Percentiles rank a stretch among this genome's conserved stretches.
phyloP scores from a whole-genome alignment of 2,888 invertebrate genomes.

The Temnothorax unifasciatus region DNA sequence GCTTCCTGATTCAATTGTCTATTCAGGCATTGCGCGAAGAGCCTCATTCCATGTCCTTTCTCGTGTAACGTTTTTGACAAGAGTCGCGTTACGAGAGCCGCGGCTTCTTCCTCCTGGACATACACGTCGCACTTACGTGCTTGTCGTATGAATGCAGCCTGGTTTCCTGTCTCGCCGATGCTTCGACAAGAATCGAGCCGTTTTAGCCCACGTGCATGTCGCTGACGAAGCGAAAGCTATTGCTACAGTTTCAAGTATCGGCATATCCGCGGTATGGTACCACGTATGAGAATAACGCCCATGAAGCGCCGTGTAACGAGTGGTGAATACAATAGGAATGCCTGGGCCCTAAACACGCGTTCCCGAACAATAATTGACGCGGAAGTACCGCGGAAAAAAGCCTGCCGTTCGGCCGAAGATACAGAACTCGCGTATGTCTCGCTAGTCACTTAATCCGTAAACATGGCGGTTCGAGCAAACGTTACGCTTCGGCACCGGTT shows the following conservation, averaged over 20 bases:
- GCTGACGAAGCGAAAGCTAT: slow-evolving; percentile 53
- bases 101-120: slow-evolving; percentile 43
- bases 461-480: slow-evolving; percentile 44
- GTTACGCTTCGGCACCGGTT: slow-evolving; percentile 37
- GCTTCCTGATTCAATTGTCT: slow-evolving; percentile 70
- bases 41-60: slow-evolving; percentile 31
- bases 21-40: slow-evolving; percentile 59
- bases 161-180: slow-evolving; percentile 44
- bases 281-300: slow-evolving; percentile 33
- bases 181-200: slow-evolving; percentile 52
- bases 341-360: slow-evolving; percentile 29
- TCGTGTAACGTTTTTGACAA: slow-evolving; percentile 59
- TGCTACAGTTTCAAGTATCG: slow-evolving; percentile 58
- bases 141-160: slow-evolving; percentile 43
- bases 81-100: slow-evolving; percentile 62
- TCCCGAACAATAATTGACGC: slow-evolving; percentile 49
- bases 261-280: slow-evolving; percentile 20
- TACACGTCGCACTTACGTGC: slow-evolving; percentile 41
- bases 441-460: slow-evolving; percentile 64
- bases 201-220: slow-evolving; percentile 39
- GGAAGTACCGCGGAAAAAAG: slow-evolving; percentile 39
- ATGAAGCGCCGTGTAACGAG: slow-evolving; percentile 26
- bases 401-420: slow-evolving; percentile 26
- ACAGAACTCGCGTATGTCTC: slow-evolving; percentile 33
- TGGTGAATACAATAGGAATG: slow-evolving; percentile 34